These are phyloP conservation scores for Alfaro cultratus DNA, from an alignment of 2,797 vertebrate genomes.

Conservation along the genomic window DNA sequence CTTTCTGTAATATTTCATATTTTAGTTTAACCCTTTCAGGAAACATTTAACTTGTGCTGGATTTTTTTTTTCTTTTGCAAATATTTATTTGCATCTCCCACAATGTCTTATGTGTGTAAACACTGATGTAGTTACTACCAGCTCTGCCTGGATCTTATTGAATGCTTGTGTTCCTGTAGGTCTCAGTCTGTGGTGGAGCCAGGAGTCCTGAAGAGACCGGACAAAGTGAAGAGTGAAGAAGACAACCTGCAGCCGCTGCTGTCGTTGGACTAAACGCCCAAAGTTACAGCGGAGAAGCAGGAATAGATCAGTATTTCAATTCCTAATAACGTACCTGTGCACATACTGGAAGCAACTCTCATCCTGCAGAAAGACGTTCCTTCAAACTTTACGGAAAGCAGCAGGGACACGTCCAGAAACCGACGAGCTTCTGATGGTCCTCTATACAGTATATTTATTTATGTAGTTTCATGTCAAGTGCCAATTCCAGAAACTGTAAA, in stretches of 20 bases:
- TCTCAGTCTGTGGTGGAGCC: constrained; percentile 98
- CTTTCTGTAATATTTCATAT: not conserved
- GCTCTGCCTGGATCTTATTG: no score
- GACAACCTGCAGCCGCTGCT: constrained; percentile 99
- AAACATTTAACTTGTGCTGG: not conserved
- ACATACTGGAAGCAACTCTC: constrained; percentile 26
- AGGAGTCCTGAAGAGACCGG: constrained; percentile 92
- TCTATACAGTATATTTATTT: constrained; percentile 63
- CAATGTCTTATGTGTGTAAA: not conserved
- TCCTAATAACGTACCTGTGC: constrained; percentile 33
- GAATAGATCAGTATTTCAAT: constrained; percentile 24
- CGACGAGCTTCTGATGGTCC: constrained; percentile 51
- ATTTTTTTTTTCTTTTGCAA: not conserved
- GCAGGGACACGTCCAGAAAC: constrained; percentile 34
- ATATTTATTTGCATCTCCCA: not conserved
- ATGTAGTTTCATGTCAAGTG: constrained; percentile 92
- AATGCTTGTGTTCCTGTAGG: constrained; percentile 69
- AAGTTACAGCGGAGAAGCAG: constrained; percentile 2
- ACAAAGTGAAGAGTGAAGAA: constrained; percentile 94
- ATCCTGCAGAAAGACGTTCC: constrained; percentile 20
- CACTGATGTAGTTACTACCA: not conserved
- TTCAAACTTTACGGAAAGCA: constrained; percentile 20
- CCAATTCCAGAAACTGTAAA: constrained; percentile 90
- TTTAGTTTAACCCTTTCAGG: not conserved
- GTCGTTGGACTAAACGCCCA: constrained; percentile 88